Percentiles rank a stretch among this genome's conserved stretches.
Evolutionary conservation across 53 echinoderm and acorn worm genomes (phyloP).

Genomic region (Henricia sp.): DNA sequence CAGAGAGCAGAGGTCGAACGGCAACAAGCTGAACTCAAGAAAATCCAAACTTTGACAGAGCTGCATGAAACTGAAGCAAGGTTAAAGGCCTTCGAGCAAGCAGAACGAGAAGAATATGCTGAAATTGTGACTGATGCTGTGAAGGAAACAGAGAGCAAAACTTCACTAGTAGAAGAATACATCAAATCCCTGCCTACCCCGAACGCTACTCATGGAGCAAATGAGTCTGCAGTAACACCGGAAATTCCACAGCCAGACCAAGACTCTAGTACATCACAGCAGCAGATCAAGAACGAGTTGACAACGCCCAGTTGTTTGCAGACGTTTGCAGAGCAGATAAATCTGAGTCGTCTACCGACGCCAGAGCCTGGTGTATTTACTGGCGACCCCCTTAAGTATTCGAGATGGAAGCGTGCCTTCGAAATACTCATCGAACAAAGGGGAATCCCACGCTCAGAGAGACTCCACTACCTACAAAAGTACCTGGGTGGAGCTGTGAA

Average conservation of each 20-base stretch:
- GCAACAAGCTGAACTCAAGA: slow-evolving; percentile 18
- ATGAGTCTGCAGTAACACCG: too few species aligned
- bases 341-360: too few species aligned
- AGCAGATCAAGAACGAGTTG: too few species aligned
- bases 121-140: neutral
- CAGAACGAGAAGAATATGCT: neutral
- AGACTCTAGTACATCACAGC: too few species aligned
- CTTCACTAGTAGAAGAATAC: neutral
- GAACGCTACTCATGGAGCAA: neutral
- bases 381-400: too few species aligned
- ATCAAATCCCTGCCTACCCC: neutral
- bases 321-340: too few species aligned
- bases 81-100: slow-evolving; percentile 16
- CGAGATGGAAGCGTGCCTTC: slow-evolving; percentile 55
- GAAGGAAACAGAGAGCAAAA: neutral
- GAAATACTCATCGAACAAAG: slow-evolving; percentile 51
- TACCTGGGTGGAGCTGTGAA: slow-evolving; percentile 67
- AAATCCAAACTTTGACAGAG: slow-evolving; percentile 33
- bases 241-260: too few species aligned
- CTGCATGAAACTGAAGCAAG: slow-evolving; percentile 7
- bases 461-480: slow-evolving; percentile 65
- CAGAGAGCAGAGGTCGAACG: slow-evolving; percentile 17
- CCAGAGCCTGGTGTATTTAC: too few species aligned
- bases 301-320: too few species aligned
- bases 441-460: slow-evolving; percentile 39